Evolutionary conservation across 2,797 vertebrate genomes (phyloP), one percentile per base, ranked within the genome.

Genomic region (Lagodon rhomboides): DNA sequence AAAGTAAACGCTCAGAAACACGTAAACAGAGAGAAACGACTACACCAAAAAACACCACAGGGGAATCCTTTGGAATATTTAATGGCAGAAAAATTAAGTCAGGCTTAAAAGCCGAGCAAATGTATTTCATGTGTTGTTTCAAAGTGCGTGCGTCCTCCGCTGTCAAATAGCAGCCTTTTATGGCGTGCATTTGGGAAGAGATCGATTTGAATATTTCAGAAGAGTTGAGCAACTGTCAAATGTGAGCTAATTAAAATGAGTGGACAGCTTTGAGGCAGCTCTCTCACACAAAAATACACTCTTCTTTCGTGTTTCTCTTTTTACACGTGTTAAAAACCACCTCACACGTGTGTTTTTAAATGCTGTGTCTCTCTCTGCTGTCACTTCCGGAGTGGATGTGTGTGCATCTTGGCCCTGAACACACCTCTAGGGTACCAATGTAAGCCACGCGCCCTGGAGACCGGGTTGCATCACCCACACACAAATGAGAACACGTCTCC

Each of bases 201-300:
- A 55, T 62, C 51, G 3, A 50, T 62, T 20, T 55, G 34, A 85
- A 83, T 60, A 53, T 92, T 90, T 90, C 15, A 77, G 69, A 77
- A 66, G 65, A 69, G 44, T 34, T 61, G 46, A 73, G 59, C 56
- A 61, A 55, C 81, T 80, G 71, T 85, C 73, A 84, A 54, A 68
- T 17, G 53, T 47, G 74, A 79, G 44, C 47, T 73, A 51, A 73
- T 80, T 85, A 61, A 78, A 83, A 1, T 4, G 25, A 63, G 49
- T 41, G n/a, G 56, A 67, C 43, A 46, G 17, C 54, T 61, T 18
- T 43, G 20, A 76, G 43, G 58, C 54, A 58, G 18, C 23, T 58
- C 55, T 17, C 34, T 44, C 53, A 18, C 34, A 49, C 6, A 47
- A 16, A 71, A 38, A 59, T 22, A 64, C 63, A 16, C 68, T 17